A percentile compares a stretch with the other conserved stretches of the same genome.
phyloP scores from a whole-genome alignment of 2,113 vertebrate genomes.

The Ahaetulla prasina region DNA sequence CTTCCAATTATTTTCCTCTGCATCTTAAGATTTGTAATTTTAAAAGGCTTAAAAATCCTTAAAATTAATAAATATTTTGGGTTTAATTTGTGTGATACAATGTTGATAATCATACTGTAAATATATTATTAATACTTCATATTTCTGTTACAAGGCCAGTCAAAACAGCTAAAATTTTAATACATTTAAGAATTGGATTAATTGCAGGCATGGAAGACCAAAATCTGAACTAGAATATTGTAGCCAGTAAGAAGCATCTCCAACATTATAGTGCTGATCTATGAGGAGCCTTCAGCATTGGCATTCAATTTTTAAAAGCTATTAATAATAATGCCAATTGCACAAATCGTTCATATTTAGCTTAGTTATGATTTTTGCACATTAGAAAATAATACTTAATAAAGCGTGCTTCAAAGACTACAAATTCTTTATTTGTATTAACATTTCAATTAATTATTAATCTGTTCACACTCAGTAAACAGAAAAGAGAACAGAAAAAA shows the following conservation, averaged over 20 bases:
- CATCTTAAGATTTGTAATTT: background rate
- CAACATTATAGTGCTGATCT: background rate
- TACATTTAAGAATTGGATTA: background rate
- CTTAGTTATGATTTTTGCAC: background rate
- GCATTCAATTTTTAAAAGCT: background rate
- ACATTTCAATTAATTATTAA: background rate
- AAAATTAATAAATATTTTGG: background rate
- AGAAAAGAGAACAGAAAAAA: background rate
- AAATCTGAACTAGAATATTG: background rate
- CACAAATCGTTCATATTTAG: background rate
- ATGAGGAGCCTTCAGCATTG: background rate
- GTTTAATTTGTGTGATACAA: background rate
- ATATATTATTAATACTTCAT: background rate
- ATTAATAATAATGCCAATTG: background rate
- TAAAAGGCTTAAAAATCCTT: background rate
- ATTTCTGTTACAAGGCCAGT: background rate
- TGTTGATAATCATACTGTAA: background rate
- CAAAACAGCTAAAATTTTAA: background rate
- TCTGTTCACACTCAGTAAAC: background rate
- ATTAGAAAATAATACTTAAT: background rate
- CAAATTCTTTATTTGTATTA: background rate
- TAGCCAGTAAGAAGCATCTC: background rate
- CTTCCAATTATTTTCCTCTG: background rate
- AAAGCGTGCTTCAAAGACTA: background rate
- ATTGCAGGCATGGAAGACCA: background rate